Percentiles rank a stretch among this genome's conserved stretches.
Conservation (phyloP, 1,140 invertebrate species). For the Fopius arisanus region DNA sequence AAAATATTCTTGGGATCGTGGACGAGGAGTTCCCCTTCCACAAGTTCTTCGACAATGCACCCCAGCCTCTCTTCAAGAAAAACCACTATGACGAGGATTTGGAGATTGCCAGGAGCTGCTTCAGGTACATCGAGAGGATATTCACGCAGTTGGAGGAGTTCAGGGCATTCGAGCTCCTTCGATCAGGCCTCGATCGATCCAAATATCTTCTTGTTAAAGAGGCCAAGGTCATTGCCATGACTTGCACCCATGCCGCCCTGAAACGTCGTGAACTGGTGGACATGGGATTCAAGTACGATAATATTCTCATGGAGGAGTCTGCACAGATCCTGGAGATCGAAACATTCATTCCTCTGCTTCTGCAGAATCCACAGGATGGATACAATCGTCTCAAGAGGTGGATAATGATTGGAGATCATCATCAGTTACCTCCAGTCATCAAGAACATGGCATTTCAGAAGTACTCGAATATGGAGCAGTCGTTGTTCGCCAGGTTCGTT, state of each 20-base stretch:
- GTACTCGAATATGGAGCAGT: slow-evolving; percentile 99
- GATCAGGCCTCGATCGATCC: slow-evolving; percentile 93
- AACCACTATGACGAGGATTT: slow-evolving; percentile 85
- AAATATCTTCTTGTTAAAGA: slow-evolving; percentile 98
- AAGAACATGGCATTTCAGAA: slow-evolving; percentile 99
- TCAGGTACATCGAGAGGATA: slow-evolving; percentile 93
- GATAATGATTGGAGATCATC: slow-evolving; percentile 99
- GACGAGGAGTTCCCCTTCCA: slow-evolving; percentile 90
- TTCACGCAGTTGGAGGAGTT: slow-evolving; percentile 98
- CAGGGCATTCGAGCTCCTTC: slow-evolving; percentile 93
- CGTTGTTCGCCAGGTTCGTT: slow-evolving; percentile 95
- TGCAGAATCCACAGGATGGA: slow-evolving; percentile 98
- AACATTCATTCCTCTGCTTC: slow-evolving; percentile 96
- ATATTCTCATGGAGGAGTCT: slow-evolving; percentile 99
- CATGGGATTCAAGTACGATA: slow-evolving; percentile 97
- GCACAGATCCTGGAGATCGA: slow-evolving; percentile 99
- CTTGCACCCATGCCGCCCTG: slow-evolving; percentile 98
- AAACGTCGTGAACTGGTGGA: slow-evolving; percentile 96
- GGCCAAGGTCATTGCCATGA: slow-evolving; percentile 99
- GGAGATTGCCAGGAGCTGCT: slow-evolving; percentile 92
- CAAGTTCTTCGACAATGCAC: slow-evolving; percentile 91
- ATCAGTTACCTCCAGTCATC: slow-evolving; percentile 98
- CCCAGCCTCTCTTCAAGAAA: slow-evolving; percentile 90
- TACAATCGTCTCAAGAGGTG: slow-evolving; percentile 96
- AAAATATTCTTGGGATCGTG: slow-evolving; percentile 53